phyloP scores from a whole-genome alignment of 2,888 invertebrate genomes.

The Sminthurinus aureus region DNA sequence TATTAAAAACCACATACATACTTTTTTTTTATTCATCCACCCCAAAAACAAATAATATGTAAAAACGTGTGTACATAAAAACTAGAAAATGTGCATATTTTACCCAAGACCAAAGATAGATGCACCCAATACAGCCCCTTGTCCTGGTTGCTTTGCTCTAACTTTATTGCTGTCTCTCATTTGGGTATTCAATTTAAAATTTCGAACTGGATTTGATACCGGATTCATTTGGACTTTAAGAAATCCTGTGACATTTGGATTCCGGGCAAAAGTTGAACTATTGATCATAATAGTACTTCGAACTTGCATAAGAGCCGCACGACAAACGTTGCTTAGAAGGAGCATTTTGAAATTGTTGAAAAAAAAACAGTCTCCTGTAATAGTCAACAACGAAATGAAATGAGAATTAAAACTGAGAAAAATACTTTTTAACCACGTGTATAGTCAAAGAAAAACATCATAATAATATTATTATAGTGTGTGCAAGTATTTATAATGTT shows the following conservation, averaged over 20 bases:
- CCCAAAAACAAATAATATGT: too few relatives aligned
- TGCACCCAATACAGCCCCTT: constrained; percentile 72
- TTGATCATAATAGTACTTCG: constrained; percentile 37
- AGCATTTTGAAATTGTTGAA: constrained; percentile 38
- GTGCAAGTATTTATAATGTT: too few relatives aligned
- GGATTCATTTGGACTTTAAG: constrained; percentile 44
- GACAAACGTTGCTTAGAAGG: constrained; percentile 48
- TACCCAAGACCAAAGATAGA: constrained; percentile 84
- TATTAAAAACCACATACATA: too few relatives aligned
- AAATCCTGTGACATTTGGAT: constrained; percentile 40
- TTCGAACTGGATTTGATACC: constrained; percentile 38
- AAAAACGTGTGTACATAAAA: too few relatives aligned
- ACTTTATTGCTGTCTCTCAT: constrained; percentile 30
- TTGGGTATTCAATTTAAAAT: constrained; percentile 47
- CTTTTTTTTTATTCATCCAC: too few relatives aligned
- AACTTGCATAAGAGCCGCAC: constrained; percentile 49
- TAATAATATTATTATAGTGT: too few relatives aligned
- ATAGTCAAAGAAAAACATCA: too few relatives aligned
- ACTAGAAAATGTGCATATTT: too few relatives aligned
- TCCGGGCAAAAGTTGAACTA: constrained; percentile 30
- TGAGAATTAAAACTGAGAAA: too few relatives aligned
- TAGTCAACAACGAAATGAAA: too few relatives aligned
- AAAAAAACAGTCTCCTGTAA: too few relatives aligned
- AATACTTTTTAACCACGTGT: too few relatives aligned
- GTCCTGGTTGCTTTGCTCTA: constrained; percentile 55